These are phyloP conservation scores for Clarias batrachus DNA, from an alignment of 2,113 vertebrate genomes.

Conservation along the genomic window DNA sequence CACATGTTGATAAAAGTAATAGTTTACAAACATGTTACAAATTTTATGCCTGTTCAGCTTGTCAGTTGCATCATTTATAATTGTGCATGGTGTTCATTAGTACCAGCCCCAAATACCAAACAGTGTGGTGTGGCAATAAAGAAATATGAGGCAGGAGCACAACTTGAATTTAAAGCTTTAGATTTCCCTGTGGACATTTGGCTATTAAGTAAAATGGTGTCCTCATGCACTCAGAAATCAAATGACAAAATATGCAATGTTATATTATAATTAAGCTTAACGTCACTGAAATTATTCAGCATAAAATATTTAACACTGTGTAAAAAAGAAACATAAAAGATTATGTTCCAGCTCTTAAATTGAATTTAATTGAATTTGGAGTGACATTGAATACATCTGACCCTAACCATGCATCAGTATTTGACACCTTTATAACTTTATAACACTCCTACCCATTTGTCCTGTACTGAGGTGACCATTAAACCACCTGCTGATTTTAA, in stretches of 20 bases:
- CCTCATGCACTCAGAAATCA: not conserved
- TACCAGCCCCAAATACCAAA: not conserved
- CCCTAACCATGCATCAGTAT: not conserved
- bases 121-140: not conserved
- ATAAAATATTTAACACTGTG: not conserved
- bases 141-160: not conserved
- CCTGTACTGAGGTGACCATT: accelerated
- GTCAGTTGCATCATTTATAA: not conserved
- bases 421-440: too few species aligned
- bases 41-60: not conserved
- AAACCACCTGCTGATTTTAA: constrained; percentile 49
- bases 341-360: not conserved
- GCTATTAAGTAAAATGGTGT: not conserved
- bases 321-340: not conserved
- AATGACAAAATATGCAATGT: not conserved
- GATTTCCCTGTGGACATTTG: not conserved
- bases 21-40: not conserved
- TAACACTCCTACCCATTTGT: constrained; percentile 67
- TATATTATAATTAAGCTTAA: not conserved
- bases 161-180: not conserved
- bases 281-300: not conserved
- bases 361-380: not conserved
- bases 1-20: not conserved
- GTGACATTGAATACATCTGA: not conserved
- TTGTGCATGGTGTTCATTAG: not conserved